A percentile compares a stretch with the other conserved stretches of the same genome.
phyloP scores from a whole-genome alignment of 2,113 vertebrate species.

The Caracal caracal region DNA sequence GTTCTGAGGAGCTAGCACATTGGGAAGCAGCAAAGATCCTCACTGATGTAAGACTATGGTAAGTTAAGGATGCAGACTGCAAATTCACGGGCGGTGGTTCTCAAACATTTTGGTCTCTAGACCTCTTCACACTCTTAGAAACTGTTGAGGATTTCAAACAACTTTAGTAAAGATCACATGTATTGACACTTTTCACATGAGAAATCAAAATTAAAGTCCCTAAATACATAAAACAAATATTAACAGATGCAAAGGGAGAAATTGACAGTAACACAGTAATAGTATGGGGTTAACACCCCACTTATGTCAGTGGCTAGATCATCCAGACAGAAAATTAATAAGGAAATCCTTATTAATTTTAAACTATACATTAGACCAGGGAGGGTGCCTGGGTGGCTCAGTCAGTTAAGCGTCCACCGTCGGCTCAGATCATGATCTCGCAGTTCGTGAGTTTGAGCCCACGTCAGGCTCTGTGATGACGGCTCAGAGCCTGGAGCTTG shows the following conservation, averaged over 20 bases:
- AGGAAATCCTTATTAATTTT: background rate
- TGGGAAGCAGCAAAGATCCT: background rate
- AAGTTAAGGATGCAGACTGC: background rate
- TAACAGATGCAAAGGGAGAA: background rate
- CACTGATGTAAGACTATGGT: fast-evolving
- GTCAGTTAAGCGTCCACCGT: too few species aligned
- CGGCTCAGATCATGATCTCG: too few species aligned
- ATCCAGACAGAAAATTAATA: background rate
- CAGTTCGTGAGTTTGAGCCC: too few species aligned
- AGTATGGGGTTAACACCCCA: background rate
- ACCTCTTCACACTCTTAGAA: background rate
- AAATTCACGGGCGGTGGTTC: background rate
- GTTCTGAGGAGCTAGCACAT: background rate
- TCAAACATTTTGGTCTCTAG: background rate
- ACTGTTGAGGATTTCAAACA: background rate
- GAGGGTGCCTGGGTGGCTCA: too few species aligned
- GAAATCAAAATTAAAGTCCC: background rate
- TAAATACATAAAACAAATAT: background rate
- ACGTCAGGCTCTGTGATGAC: too few species aligned
- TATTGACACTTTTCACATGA: background rate
- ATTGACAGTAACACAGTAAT: background rate
- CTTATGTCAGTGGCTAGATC: background rate
- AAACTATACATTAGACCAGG: background rate
- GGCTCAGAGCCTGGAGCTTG: too few species aligned
- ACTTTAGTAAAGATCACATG: background rate